A percentile compares a stretch with the other conserved stretches of the same genome.
Evolutionary conservation across 2,888 invertebrate species (phyloP).

Genomic region (Romanomermis culicivorax): DNA sequence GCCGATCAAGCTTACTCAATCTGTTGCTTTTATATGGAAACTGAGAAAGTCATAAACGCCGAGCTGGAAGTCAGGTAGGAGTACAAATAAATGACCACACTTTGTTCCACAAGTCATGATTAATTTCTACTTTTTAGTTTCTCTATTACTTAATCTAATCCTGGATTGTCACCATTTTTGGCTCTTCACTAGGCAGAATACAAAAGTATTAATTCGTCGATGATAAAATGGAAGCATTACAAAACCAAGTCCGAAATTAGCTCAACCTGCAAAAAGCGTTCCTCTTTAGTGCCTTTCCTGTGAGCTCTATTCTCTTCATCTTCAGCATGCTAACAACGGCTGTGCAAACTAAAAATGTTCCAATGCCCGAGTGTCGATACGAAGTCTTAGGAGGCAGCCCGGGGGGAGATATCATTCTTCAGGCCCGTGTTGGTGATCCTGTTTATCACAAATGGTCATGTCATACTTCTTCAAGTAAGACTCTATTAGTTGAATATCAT

Average conservation of each 20-base stretch:
- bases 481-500: neutral
- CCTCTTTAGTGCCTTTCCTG: too few relatives aligned
- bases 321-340: slow-evolving; percentile 24
- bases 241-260: too few relatives aligned
- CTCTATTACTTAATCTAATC: too few relatives aligned
- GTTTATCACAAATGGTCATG: neutral
- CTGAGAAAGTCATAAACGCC: slow-evolving; percentile 19
- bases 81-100: too few relatives aligned
- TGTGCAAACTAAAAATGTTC: slow-evolving; percentile 22
- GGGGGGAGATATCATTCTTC: slow-evolving; percentile 12
- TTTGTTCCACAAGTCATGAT: too few relatives aligned
- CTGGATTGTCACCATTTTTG: too few relatives aligned
- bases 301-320: neutral
- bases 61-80: slow-evolving; percentile 21
- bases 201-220: too few relatives aligned
- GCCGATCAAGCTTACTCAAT: slow-evolving; percentile 22
- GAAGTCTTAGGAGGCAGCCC: slow-evolving; percentile 24
- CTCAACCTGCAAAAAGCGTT: too few relatives aligned
- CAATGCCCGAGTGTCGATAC: slow-evolving; percentile 25
- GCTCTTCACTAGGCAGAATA: too few relatives aligned
- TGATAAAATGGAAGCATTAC: too few relatives aligned
- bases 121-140: too few relatives aligned
- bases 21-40: slow-evolving; percentile 27
- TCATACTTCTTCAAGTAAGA: neutral
- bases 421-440: neutral